Evolutionary conservation across 92 coral and sea anemone genomes (phyloP), one percentile per base, ranked within the genome.

Genomic region (Epizoanthus rinbou): DNA sequence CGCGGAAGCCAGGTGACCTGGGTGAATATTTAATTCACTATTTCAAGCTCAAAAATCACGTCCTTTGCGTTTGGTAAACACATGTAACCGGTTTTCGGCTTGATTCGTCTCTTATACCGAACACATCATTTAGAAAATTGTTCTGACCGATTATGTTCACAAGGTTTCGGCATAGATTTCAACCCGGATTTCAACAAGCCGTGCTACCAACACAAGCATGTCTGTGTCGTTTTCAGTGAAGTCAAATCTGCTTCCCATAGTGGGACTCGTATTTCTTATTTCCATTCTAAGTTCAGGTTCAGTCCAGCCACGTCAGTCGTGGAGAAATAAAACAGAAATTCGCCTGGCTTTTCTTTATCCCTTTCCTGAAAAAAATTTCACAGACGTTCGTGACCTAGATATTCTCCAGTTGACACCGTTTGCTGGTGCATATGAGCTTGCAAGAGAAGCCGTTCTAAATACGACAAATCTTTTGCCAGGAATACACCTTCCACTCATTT

Each of bases 361-460:
- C 19, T 63, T 78, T 62, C 82, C 82, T 4, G 31, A 62, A 11
- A 60, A 78, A 45, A 78, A 62, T 17, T 5, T 60, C 25, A 19
- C 82, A 5, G 11, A 5, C 21, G 1, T 16, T 64, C 28, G 3
- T 8, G 15, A n/a, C n/a, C n/a, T n/a, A n/a, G n/a, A 63, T 22
- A 78, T 62, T 14, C 57, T 60, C 47, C 39, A 78, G 7, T 8
- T 62, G 19, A 62, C 69, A 23, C 93, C 86, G 10, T 90, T 90
- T 78, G 91, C 89, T 18, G 84, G 93, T 31, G 96, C 96, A 8
- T 90, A 82, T 52, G 81, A 79, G 15, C 88, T 92, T 33, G 96
- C 98, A 13, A 78, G 86, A 18, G 89, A 95, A 43, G 79, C 80
- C 16, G 85, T 95, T 11, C 91, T 90, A 82, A 84, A 83, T 59